Evolutionary conservation across 2,888 invertebrate genomes (phyloP).

Genomic region (Opisthograptis luteolata): DNA sequence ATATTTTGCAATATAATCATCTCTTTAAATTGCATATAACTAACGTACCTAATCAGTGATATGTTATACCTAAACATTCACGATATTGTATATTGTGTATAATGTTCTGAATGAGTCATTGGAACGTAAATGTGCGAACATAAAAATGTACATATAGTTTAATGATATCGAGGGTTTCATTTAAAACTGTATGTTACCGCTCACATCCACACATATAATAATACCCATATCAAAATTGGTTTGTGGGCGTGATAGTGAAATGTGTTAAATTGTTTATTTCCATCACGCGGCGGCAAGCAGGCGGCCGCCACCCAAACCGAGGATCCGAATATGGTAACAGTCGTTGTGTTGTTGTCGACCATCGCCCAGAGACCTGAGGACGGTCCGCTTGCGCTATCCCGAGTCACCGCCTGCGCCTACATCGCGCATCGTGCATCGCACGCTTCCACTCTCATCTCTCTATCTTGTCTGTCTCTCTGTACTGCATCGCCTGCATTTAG

Average conservation of each 20-base stretch:
- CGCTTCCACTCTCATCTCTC: constrained; percentile 68
- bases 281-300: constrained; percentile 84
- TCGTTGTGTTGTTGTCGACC: constrained; percentile 70
- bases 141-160: background rate
- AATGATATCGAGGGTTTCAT: constrained; percentile 12
- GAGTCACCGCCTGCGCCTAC: constrained; percentile 25
- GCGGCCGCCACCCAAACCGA: constrained; percentile 94
- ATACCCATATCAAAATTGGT: constrained; percentile 38
- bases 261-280: constrained; percentile 68
- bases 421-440: constrained; percentile 79
- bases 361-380: constrained; percentile 66
- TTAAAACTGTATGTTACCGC: constrained; percentile 5
- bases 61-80: no score
- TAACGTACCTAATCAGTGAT: no score
- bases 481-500: constrained; percentile 38
- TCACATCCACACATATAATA: constrained; percentile 21
- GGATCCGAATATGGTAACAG: constrained; percentile 96
- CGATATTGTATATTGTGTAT: no score
- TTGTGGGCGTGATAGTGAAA: constrained; percentile 47
- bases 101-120: no score
- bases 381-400: constrained; percentile 74
- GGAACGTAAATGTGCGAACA: no score
- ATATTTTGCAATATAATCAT: no score
- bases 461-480: constrained; percentile 32
- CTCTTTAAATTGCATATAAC: no score